Evolutionary conservation across 2,113 vertebrate species (phyloP), one percentile per base, ranked within the genome.

Genomic region (Serilophus lunatus): DNA sequence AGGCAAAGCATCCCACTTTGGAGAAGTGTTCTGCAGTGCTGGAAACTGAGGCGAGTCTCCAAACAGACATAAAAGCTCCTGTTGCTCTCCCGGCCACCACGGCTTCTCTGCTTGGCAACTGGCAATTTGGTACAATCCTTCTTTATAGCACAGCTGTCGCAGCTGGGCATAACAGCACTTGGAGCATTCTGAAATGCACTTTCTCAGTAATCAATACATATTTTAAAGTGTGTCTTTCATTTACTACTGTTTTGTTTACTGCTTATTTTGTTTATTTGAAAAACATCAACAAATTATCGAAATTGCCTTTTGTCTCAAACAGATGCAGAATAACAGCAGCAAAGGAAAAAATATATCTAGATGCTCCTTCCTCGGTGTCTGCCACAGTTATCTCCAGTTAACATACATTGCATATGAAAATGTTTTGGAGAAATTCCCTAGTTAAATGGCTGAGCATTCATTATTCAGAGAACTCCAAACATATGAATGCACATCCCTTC

Each of bases 1-100:
- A 93, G 88, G 87, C 82, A 68, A 44, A 90, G 69, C 89, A 94
- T 92, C 90, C 40, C 49, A 75, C 70, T 91, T 84, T 83, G 76
- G 80, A 95, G 95, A 93, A 91, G 82, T 13, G n/a, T 29, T 74
- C 17, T 82, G 72, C 64, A 25, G 76, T 77, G 82, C 94, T 92
- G 87, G 87, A 91, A 97, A 93, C 28, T 22, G 85, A 65, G 77
- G 31, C 8, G 3, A 77, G 74, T 42, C 77, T 92, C 91, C 53
- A 90, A 64, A 71, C 60, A 84, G 91, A 89, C 70, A 89, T 35
- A 85, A 90, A 54, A 68, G 45, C 6, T 51, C 18, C 63, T 40
- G 69, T 54, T 71, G 61, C 82, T 87, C 36, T 49, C 33, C 65
- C 78, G 92, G 68, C 70, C 7, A 9, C 84, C 19, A 4, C 18